Conservation (phyloP, 2,113 vertebrate genomes). For the Zosterops japonicus region DNA sequence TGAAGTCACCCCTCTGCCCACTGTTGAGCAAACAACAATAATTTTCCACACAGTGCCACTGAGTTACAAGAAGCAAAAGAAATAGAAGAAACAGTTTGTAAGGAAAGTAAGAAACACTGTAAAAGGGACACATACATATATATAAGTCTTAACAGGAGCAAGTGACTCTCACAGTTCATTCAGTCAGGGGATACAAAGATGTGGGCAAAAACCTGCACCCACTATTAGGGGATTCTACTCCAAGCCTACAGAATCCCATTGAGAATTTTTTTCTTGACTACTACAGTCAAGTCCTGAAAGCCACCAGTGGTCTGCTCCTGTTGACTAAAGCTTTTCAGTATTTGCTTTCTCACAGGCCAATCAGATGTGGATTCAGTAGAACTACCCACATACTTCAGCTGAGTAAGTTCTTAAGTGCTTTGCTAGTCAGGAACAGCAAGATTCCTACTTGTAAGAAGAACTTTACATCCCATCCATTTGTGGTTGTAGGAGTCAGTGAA, state of each 20-base stretch:
- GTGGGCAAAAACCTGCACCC: neutral
- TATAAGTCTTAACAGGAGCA: neutral
- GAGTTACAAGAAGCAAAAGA: neutral
- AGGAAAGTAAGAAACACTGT: neutral
- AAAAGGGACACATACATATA: neutral
- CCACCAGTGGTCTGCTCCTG: neutral
- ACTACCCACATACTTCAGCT: neutral
- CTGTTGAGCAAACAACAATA: neutral
- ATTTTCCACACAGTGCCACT: neutral
- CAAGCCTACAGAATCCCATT: neutral
- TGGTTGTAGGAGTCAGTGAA: constrained; percentile 17
- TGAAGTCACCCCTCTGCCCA: neutral
- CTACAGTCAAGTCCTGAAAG: neutral
- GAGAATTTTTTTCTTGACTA: constrained; percentile 44
- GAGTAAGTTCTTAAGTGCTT: neutral
- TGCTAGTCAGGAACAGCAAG: neutral
- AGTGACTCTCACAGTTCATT: neutral
- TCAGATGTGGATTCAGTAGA: neutral
- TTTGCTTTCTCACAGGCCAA: neutral
- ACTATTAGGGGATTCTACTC: neutral
- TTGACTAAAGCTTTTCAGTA: neutral
- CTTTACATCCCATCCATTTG: constrained; percentile 37
- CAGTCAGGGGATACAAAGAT: constrained; percentile 14
- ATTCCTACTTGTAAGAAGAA: neutral
- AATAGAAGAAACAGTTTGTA: neutral